Evolutionary conservation across 2,113 vertebrate genomes (phyloP).

Genomic region (Sapajus apella): DNA sequence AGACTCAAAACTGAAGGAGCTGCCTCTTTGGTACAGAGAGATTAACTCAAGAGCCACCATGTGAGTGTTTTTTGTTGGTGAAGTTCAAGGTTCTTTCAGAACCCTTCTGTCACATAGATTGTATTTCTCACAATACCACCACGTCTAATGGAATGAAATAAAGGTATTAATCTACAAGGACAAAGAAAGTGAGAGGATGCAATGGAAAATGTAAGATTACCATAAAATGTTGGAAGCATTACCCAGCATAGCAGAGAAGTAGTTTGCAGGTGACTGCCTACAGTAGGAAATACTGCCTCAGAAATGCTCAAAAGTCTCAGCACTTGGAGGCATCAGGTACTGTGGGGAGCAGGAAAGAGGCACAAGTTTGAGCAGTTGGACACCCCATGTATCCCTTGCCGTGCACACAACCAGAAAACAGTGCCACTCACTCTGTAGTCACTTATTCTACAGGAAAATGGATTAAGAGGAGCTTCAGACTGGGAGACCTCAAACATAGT

Average conservation of each 20-base stretch:
- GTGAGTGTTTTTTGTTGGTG: background rate
- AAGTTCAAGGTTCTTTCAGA: slow-evolving; percentile 44
- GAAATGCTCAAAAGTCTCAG: background rate
- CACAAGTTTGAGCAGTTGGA: background rate
- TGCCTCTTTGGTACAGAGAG: background rate
- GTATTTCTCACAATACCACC: background rate
- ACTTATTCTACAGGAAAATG: background rate
- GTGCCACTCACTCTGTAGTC: background rate
- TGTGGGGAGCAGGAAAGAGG: background rate
- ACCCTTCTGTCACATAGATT: background rate
- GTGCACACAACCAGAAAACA: background rate
- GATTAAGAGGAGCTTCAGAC: background rate
- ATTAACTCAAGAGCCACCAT: background rate
- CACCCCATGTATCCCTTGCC: rapidly evolving
- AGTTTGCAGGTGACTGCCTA: background rate
- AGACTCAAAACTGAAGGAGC: background rate
- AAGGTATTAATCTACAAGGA: background rate
- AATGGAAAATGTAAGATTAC: background rate
- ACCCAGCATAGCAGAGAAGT: background rate
- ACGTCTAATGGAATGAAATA: background rate
- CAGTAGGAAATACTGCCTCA: background rate
- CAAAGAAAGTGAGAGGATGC: background rate
- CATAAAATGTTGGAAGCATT: background rate
- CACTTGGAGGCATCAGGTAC: rapidly evolving
- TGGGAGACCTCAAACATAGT: background rate